Evolutionary conservation across 1,140 invertebrate species (phyloP).

Genomic region (Riptortus pedestris): DNA sequence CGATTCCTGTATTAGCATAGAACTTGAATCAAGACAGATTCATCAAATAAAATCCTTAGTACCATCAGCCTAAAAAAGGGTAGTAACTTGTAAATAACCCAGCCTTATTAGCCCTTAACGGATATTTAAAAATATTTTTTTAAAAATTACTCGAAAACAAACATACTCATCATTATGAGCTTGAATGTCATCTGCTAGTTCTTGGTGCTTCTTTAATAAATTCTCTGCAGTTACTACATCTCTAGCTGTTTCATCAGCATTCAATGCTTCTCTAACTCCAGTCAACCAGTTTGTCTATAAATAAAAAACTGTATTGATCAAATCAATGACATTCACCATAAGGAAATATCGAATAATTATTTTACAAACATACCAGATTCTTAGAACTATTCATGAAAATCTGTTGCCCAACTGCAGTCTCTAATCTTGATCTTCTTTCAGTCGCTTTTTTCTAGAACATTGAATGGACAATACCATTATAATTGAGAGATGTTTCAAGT

Average conservation of each 20-base stretch:
- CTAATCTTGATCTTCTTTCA: slow-evolving; percentile 65
- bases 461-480: too few species aligned
- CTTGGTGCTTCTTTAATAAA: slow-evolving; percentile 81
- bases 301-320: neutral
- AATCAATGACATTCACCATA: slow-evolving; percentile 1
- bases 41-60: too few species aligned
- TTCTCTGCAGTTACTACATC: slow-evolving; percentile 85
- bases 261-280: slow-evolving; percentile 67
- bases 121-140: too few species aligned
- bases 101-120: too few species aligned
- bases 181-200: slow-evolving; percentile 82
- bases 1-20: too few species aligned
- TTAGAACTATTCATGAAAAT: slow-evolving; percentile 84
- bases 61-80: too few species aligned
- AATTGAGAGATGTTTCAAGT: too few species aligned
- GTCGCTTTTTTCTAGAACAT: slow-evolving; percentile 64
- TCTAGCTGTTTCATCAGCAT: slow-evolving; percentile 68
- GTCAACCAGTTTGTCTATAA: slow-evolving; percentile 59
- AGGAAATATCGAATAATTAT: slow-evolving; percentile 17
- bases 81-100: too few species aligned
- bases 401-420: slow-evolving; percentile 87
- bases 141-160: neutral
- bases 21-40: too few species aligned
- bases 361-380: slow-evolving; percentile 45
- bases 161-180: slow-evolving; percentile 76